A percentile compares a stretch with the other conserved stretches of the same genome.
Evolutionary conservation across 2,888 invertebrate species (phyloP).

Genomic region (Andrena bucephala): DNA sequence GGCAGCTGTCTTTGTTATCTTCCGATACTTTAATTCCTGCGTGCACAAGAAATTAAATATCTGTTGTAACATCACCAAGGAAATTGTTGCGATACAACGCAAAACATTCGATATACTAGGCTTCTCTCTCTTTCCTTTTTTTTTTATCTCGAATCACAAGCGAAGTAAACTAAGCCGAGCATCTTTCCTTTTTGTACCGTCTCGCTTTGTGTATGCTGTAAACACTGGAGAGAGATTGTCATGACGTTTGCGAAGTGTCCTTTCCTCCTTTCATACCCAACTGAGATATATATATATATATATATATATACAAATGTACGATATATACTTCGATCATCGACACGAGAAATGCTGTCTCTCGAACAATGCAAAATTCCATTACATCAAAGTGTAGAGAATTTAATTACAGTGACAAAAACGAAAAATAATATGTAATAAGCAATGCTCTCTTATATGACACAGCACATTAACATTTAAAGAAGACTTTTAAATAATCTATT

Average conservation of each 20-base stretch:
- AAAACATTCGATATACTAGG: slow-evolving; percentile 47
- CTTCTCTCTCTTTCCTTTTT: background rate
- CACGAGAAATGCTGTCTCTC: slow-evolving; percentile 38
- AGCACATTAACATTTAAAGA: slow-evolving; percentile 65
- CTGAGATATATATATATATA: slow-evolving; percentile 16
- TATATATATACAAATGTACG: slow-evolving; percentile 35
- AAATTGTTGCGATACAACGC: slow-evolving; percentile 47
- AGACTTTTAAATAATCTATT: slow-evolving; percentile 56
- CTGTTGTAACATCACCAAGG: slow-evolving; percentile 36
- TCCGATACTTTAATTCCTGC: slow-evolving; percentile 56
- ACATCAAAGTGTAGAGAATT: slow-evolving; percentile 55
- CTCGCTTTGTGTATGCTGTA: slow-evolving; percentile 59
- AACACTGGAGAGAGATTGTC: slow-evolving; percentile 69
- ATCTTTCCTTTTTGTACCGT: slow-evolving; percentile 54
- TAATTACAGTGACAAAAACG: slow-evolving; percentile 60
- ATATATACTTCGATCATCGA: slow-evolving; percentile 15
- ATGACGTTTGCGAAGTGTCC: slow-evolving; percentile 44
- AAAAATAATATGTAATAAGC: slow-evolving; percentile 67
- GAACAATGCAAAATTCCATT: slow-evolving; percentile 48
- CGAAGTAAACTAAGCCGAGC: slow-evolving; percentile 52
- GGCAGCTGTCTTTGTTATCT: slow-evolving; percentile 58
- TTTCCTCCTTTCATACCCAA: slow-evolving; percentile 19
- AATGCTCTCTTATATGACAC: slow-evolving; percentile 59
- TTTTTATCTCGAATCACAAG: slow-evolving; percentile 39
- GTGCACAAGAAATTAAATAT: slow-evolving; percentile 59